Evolutionary conservation across 2,888 invertebrate genomes (phyloP).

Genomic region (Ochropacha duplaris): DNA sequence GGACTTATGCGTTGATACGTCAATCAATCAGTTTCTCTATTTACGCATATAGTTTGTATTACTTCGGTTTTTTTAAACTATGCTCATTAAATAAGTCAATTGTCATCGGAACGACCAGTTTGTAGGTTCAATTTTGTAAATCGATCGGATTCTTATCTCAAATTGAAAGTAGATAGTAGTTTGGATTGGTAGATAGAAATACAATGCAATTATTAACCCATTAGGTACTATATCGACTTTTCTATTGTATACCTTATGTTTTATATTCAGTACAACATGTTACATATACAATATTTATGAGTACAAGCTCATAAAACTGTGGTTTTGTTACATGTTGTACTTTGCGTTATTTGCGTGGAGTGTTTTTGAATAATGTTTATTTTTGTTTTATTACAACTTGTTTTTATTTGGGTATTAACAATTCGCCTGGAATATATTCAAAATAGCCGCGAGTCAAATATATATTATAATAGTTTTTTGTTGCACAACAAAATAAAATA

Average conservation of each 20-base stretch:
- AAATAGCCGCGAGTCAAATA: too few relatives aligned
- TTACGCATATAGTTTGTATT: not conserved
- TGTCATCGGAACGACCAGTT: not conserved
- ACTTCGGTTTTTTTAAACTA: too few relatives aligned
- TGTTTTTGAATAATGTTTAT: not conserved
- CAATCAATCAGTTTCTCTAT: too few relatives aligned
- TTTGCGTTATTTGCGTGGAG: not conserved
- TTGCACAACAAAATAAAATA: too few relatives aligned
- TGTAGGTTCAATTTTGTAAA: not conserved
- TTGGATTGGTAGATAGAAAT: slow-evolving; percentile 21
- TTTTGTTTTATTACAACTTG: not conserved
- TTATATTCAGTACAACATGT: not conserved
- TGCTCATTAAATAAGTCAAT: not conserved
- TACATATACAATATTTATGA: slow-evolving; percentile 1
- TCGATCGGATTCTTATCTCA: slow-evolving; percentile 31
- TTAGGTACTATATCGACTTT: slow-evolving; percentile 19
- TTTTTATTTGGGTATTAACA: not conserved
- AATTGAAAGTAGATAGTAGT: slow-evolving; percentile 15
- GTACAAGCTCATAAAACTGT: not conserved
- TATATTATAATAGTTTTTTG: too few relatives aligned
- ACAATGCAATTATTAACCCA: slow-evolving; percentile 39
- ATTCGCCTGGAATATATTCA: not conserved
- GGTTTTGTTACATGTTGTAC: not conserved
- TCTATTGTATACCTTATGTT: not conserved
- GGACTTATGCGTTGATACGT: too few relatives aligned